A percentile compares a stretch with the other conserved stretches of the same genome.
phyloP scores from a whole-genome alignment of 1,140 invertebrate species.

The Caenorhabditis inopinata region DNA sequence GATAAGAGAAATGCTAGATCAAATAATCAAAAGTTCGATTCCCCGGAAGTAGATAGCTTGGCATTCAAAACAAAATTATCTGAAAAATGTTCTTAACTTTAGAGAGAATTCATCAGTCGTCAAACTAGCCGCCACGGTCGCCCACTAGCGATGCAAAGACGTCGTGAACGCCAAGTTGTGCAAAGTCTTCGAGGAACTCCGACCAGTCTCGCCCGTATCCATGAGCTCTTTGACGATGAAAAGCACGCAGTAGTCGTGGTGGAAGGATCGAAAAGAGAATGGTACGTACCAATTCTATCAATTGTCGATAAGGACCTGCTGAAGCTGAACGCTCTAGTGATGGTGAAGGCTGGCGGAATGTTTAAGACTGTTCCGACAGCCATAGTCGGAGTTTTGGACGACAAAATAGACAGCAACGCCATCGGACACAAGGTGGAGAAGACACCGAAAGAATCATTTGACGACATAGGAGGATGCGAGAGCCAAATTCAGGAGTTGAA shows the following conservation, averaged over 20 bases:
- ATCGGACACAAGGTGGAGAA: constrained; percentile 55
- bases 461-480: constrained; percentile 56
- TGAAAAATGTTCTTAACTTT: constrained; percentile 49
- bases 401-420: constrained; percentile 49
- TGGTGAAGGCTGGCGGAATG: constrained; percentile 53
- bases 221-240: constrained; percentile 59
- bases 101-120: constrained; percentile 15
- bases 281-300: constrained; percentile 57
- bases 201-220: constrained; percentile 52
- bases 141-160: constrained; percentile 23
- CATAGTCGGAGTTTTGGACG: constrained; percentile 55
- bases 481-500: constrained; percentile 58
- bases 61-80: too few species aligned
- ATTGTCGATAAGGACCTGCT: constrained; percentile 60
- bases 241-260: constrained; percentile 56
- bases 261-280: constrained; percentile 54
- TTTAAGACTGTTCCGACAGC: constrained; percentile 58
- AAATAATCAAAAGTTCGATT: too few species aligned
- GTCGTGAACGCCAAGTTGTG: constrained; percentile 45
- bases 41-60: too few species aligned
- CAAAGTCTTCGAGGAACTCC: constrained; percentile 55
- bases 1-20: too few species aligned
- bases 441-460: constrained; percentile 57
- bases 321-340: constrained; percentile 54
- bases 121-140: constrained; percentile 4